Percentiles rank a stretch among this genome's conserved stretches.
phyloP scores from a whole-genome alignment of 2,113 vertebrate species.

The Sylvietta virens region DNA sequence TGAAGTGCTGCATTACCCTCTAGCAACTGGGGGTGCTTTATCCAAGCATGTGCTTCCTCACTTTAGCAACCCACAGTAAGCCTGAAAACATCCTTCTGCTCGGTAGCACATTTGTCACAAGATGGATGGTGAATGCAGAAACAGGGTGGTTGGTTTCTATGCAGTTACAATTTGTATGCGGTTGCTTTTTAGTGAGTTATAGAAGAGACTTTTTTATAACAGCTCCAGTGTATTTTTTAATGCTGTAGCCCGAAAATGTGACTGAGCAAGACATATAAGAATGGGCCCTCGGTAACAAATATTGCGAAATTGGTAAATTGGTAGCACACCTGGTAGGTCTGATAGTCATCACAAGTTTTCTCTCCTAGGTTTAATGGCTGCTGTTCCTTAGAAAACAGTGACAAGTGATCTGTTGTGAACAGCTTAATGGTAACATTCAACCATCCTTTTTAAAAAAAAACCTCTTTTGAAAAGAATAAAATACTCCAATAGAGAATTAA shows the following conservation, averaged over 20 bases:
- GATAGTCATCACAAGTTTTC: not conserved
- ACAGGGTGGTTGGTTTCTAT: not conserved
- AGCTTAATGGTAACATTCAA: not conserved
- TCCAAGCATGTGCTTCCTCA: not conserved
- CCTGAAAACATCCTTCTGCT: not conserved
- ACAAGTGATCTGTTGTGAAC: not conserved
- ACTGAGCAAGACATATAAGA: not conserved
- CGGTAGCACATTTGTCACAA: not conserved
- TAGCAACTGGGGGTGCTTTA: not conserved
- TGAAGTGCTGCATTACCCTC: not conserved
- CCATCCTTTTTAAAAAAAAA: not conserved
- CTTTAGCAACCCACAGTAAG: not conserved
- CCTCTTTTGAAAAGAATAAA: not conserved
- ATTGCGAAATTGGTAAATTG: not conserved
- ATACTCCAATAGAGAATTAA: not conserved
- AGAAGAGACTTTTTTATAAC: not conserved
- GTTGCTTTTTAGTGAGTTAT: not conserved
- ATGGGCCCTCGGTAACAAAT: not conserved
- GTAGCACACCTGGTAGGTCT: not conserved
- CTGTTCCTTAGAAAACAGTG: not conserved
- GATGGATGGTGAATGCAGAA: not conserved
- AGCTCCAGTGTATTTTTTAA: not conserved
- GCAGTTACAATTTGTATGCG: not conserved
- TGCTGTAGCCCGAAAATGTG: not conserved
- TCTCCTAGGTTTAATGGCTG: not conserved